Evolutionary conservation across 2,113 vertebrate species (phyloP).

Genomic region (Girardinichthys multiradiatus): DNA sequence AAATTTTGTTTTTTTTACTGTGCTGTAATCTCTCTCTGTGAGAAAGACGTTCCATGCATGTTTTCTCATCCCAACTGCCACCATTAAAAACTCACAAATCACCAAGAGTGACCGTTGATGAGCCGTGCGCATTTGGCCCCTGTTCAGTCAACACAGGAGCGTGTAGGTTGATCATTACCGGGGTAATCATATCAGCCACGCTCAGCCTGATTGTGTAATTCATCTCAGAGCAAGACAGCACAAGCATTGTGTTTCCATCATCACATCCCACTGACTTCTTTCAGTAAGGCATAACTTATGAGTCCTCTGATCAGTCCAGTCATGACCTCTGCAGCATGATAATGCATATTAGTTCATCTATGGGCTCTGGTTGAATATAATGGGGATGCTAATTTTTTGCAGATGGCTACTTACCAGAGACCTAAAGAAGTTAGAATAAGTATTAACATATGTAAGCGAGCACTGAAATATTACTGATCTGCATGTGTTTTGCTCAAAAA

Average conservation of each 20-base stretch:
- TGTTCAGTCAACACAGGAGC: slow-evolving; percentile 6
- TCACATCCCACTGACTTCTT: slow-evolving; percentile 45
- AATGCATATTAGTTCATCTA: slow-evolving; percentile 7
- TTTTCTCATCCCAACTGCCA: slow-evolving; percentile 5
- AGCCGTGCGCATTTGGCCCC: slow-evolving; percentile 14
- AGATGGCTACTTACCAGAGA: slow-evolving; percentile 17
- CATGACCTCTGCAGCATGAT: slow-evolving; percentile 27
- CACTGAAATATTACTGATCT: slow-evolving; percentile 6
- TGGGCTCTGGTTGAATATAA: slow-evolving; percentile 19
- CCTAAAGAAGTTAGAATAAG: slow-evolving; percentile 20
- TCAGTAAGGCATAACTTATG: slow-evolving; percentile 23
- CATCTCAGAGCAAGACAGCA: slow-evolving; percentile 26
- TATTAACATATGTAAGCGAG: slow-evolving; percentile 39
- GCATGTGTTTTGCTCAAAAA: slow-evolving; percentile 34
- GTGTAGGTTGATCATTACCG: slow-evolving; percentile 57
- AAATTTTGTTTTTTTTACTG: slow-evolving; percentile 1
- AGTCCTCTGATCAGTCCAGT: slow-evolving; percentile 24
- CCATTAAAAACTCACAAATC: slow-evolving; percentile 19
- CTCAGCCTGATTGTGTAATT: slow-evolving; percentile 49
- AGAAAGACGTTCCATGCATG: slow-evolving; percentile 35
- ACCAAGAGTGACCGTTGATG: background rate
- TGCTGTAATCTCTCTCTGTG: slow-evolving; percentile 33
- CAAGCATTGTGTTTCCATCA: slow-evolving; percentile 49
- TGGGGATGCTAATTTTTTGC: slow-evolving; percentile 17
- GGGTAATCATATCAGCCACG: slow-evolving; percentile 50